Conservation (phyloP, 1,140 invertebrate species). For the Macrocentrus cingulum region DNA sequence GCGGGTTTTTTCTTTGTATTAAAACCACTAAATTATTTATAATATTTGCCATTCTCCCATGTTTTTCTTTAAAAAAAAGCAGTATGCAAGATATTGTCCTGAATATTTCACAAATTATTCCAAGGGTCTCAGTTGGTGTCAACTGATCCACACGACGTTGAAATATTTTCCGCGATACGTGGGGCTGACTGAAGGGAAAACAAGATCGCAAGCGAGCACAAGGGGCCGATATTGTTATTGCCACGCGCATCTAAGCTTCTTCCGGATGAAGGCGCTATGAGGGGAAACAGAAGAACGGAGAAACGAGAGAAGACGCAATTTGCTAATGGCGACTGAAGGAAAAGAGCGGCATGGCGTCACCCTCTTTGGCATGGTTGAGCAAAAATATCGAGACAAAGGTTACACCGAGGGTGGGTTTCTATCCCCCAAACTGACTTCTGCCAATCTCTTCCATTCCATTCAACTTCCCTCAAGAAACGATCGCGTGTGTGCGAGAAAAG, state of each 20-base stretch:
- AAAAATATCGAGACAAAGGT: slow-evolving; percentile 43
- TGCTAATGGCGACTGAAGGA: slow-evolving; percentile 30
- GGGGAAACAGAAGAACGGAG: not conserved
- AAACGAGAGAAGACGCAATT: slow-evolving; percentile 25
- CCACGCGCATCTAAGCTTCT: slow-evolving; percentile 2
- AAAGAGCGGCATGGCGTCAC: slow-evolving; percentile 24
- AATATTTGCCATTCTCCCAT: too few relatives aligned
- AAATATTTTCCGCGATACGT: not conserved
- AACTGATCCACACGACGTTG: not conserved
- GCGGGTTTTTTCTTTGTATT: not conserved
- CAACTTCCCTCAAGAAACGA: slow-evolving; percentile 34
- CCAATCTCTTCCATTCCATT: slow-evolving; percentile 2
- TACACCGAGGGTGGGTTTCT: slow-evolving; percentile 19
- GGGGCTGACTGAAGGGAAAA: not conserved
- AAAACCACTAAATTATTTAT: too few relatives aligned
- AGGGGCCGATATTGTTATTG: not conserved
- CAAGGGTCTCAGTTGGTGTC: not conserved
- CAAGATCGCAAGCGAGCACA: not conserved
- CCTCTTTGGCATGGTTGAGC: slow-evolving; percentile 37
- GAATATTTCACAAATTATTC: not conserved
- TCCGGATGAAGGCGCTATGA: not conserved
- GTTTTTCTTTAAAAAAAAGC: too few relatives aligned
- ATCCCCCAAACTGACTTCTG: slow-evolving; percentile 4
- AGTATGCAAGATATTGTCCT: not conserved
- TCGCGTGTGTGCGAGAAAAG: slow-evolving; percentile 33